phyloP scores from a whole-genome alignment of 64 coral and sea anemone genomes.

The Cladopsammia gracilis region DNA sequence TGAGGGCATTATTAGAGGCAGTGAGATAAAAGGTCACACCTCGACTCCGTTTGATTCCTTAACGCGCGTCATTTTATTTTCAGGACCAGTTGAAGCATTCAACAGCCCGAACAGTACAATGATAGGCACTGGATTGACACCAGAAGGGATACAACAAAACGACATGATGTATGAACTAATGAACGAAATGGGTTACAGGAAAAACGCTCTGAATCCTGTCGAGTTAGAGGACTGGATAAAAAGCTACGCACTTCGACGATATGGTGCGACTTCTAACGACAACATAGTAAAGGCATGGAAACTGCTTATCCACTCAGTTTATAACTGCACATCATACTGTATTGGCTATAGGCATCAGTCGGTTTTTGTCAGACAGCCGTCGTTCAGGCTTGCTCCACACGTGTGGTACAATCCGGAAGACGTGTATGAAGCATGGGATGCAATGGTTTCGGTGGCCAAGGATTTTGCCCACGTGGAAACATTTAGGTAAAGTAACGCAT shows the following conservation, averaged over 20 bases:
- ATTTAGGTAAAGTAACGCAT: conserved; percentile 61
- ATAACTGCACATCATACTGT: no score
- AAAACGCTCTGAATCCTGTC: conserved; percentile 8
- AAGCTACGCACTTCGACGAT: conserved; percentile 73
- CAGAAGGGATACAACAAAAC: conserved; percentile 96
- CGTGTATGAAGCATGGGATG: conserved; percentile 80
- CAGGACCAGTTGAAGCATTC: conserved; percentile 77
- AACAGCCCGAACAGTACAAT: conserved; percentile 53
- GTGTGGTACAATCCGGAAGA: conserved; percentile 84
- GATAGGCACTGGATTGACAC: conserved; percentile 92
- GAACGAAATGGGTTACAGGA: conserved; percentile 96
- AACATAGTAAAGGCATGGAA: conserved; percentile 70
- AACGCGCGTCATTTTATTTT: neutral
- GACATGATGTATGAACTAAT: conserved; percentile 95
- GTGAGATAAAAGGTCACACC: no score
- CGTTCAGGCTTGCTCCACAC: conserved; percentile 32
- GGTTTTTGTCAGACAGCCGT: conserved; percentile 70
- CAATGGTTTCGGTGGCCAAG: conserved; percentile 40
- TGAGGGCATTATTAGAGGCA: no score
- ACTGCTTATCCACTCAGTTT: neutral
- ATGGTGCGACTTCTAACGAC: conserved; percentile 45
- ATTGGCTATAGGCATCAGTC: neutral
- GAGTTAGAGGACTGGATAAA: conserved; percentile 69
- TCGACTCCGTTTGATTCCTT: no score
- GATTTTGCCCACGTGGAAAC: conserved; percentile 57